Conservation (phyloP, 2,888 invertebrate species). For the Cerastoderma edule region DNA sequence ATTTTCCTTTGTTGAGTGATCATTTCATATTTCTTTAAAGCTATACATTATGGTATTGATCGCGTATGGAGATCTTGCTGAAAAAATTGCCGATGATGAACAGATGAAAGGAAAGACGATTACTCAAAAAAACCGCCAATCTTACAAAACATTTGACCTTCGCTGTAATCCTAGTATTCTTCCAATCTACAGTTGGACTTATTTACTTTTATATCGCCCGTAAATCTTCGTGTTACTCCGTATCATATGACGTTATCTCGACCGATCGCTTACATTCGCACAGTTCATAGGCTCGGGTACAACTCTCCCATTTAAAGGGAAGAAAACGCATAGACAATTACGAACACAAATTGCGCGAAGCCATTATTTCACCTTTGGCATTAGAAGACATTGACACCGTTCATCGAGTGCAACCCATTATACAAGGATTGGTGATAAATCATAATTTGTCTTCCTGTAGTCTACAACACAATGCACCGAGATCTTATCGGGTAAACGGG, state of each 20-base stretch:
- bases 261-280: conserved; percentile 7
- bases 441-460: conserved; percentile 39
- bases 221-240: conserved; percentile 19
- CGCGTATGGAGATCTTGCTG: no score
- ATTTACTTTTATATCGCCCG: conserved; percentile 13
- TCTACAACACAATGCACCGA: conserved; percentile 28
- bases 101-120: no score
- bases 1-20: no score
- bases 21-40: no score
- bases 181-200: neutral
- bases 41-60: no score
- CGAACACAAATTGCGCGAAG: conserved; percentile 19
- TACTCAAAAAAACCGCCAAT: no score
- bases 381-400: conserved; percentile 25
- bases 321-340: conserved; percentile 19
- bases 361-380: conserved; percentile 22
- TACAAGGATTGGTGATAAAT: conserved; percentile 43
- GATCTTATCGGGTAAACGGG: conserved; percentile 37
- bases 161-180: no score
- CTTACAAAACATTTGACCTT: no score
- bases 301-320: conserved; percentile 1
- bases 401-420: conserved; percentile 43
- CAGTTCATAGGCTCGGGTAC: conserved; percentile 19
- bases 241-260: conserved; percentile 20
- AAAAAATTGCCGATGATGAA: no score